Base-by-base conservation (phyloP, 2,888 invertebrate species). In the Caenorhabditis plicata region DNA sequence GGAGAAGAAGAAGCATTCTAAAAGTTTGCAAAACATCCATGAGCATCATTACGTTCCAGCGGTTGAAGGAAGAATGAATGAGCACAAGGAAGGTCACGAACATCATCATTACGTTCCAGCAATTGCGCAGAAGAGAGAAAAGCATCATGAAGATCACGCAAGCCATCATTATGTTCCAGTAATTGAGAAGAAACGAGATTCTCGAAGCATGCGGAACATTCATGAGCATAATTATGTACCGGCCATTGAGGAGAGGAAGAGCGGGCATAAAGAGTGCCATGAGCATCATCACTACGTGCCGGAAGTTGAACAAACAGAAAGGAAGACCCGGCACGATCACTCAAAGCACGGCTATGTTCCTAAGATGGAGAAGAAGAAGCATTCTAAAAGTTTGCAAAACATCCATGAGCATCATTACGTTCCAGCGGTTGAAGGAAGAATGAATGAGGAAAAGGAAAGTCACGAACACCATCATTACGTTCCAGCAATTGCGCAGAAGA, bases 51-150 rank as follows among this genome's bases (percentile, higher is more conserved):
- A 39, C 39, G 4, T 11, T 23, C 39, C 39, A 39, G 13, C 41
- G 9, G 26, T 41, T 4, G 13, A 13, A 4, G 13, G 5, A 36
- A 4, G 19, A 20, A 19, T 20, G 19, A 27, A 41, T 8, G 15
- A 22, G 4, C n/a, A 17, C 20, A 11, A 8, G 4, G 19, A 4
- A 22, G 29, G 17, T 26, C 4, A 7, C 13, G 17, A 17, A 7
- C 44, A 46, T 7, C 61, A 62, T 41, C 45, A 55, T 26, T 62
- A 47, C 31, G 43, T 62, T 8, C 61, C 61, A 47, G 41, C 46
- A 15, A 39, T 50, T 22, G 33, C 27, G 15, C 20, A 25, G 4
- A 31, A 15, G 4, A 27, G 48, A 17, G 19, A 25, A n/a, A 45
- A 20, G 19, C 29, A 55, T 5, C 42, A 41, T n/a, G 19, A 33